These are phyloP conservation scores for Zygogramma bicolorata DNA, from an alignment of 2,888 invertebrate species.

Conservation along the genomic window DNA sequence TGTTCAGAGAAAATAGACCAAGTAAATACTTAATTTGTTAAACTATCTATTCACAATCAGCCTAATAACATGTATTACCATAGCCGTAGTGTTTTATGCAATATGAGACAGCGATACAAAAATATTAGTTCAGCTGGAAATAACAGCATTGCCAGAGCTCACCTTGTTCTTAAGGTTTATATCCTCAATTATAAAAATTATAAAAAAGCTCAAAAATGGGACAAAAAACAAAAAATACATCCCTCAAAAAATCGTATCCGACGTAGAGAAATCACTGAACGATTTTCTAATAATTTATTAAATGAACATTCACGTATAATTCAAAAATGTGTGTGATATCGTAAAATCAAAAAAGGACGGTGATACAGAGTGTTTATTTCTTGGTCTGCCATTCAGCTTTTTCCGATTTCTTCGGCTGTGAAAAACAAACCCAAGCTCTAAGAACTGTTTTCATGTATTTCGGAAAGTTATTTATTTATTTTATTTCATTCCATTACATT, in stretches of 20 bases:
- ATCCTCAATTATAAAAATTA: conserved; percentile 5
- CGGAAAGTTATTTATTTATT: neutral
- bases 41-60: neutral
- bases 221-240: conserved; percentile 30
- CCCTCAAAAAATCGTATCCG: conserved; percentile 31
- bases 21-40: neutral
- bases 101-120: neutral
- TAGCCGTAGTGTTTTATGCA: neutral
- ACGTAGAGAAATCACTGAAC: conserved; percentile 35
- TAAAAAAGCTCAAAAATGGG: conserved; percentile 34
- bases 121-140: neutral
- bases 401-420: conserved; percentile 84
- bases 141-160: conserved; percentile 39
- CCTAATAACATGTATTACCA: neutral
- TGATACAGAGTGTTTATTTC: conserved; percentile 43
- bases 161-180: conserved; percentile 48
- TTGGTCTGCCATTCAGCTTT: conserved; percentile 68
- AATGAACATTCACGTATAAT: conserved; percentile 43
- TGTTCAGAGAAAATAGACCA: conserved; percentile 20
- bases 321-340: conserved; percentile 40
- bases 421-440: conserved; percentile 57
- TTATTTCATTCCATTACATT: no score
- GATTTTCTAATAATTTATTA: conserved; percentile 44
- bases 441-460: neutral
- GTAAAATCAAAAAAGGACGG: conserved; percentile 39